Evolutionary conservation across 2,797 vertebrate genomes (phyloP).

Genomic region (Molothrus aeneus): DNA sequence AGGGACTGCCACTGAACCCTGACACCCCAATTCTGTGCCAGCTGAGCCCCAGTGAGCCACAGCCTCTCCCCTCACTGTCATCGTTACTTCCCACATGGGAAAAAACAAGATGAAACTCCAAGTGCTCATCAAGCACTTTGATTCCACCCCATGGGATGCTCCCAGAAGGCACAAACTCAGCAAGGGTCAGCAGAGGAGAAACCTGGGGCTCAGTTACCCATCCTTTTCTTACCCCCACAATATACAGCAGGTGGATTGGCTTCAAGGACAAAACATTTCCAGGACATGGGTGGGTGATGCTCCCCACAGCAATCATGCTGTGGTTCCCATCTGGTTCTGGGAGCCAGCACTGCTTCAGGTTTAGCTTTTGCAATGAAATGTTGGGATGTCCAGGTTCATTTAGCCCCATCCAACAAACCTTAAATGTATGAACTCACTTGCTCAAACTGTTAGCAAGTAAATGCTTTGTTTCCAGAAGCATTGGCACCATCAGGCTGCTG

Average conservation of each 20-base stretch:
- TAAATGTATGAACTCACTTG: neutral
- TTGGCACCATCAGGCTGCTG: neutral
- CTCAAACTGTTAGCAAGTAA: neutral
- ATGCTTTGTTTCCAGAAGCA: neutral
- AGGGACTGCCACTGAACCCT: neutral
- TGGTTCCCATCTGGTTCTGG: neutral
- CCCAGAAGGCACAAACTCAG: neutral
- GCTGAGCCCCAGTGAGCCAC: neutral
- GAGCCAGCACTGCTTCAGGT: neutral
- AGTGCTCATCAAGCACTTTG: neutral
- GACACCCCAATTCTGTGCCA: neutral
- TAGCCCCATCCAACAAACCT: neutral
- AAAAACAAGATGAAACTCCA: neutral
- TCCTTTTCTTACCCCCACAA: neutral
- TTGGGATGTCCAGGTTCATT: neutral
- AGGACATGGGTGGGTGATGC: too few relatives aligned
- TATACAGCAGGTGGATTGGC: accelerated
- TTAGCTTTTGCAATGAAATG: neutral
- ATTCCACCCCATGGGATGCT: accelerated
- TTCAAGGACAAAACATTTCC: neutral
- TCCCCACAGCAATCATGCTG: neutral
- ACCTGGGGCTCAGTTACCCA: neutral
- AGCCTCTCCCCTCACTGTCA: neutral
- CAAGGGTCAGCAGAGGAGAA: neutral
- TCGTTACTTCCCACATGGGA: neutral